phyloP scores from a whole-genome alignment of 2,113 vertebrate genomes.

The Hemiscyllium ocellatum region DNA sequence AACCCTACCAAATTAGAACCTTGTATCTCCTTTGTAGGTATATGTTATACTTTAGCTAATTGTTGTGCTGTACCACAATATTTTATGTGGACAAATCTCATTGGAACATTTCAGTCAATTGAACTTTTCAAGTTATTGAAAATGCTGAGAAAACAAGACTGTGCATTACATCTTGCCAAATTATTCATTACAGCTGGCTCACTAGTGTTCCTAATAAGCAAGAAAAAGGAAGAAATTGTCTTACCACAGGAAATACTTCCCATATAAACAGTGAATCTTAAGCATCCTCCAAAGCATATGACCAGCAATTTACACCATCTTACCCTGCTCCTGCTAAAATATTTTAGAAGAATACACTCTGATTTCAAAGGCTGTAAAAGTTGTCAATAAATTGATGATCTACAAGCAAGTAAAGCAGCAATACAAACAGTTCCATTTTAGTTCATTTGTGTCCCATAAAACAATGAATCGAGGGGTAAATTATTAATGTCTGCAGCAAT shows the following conservation, averaged over 20 bases:
- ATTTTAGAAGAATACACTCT: neutral
- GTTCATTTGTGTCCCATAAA: conserved; percentile 10
- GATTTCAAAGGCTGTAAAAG: neutral
- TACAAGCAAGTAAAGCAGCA: neutral
- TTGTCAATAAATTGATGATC: neutral
- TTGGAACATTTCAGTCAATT: neutral
- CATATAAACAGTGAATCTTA: neutral
- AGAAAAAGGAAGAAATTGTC: neutral
- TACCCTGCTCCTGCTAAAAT: neutral
- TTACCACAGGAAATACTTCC: neutral
- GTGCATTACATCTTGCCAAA: neutral
- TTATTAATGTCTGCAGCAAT: conserved; percentile 34
- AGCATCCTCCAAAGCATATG: neutral
- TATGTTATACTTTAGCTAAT: neutral
- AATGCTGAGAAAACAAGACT: neutral
- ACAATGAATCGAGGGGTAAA: conserved; percentile 8
- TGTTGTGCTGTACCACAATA: neutral
- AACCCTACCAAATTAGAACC: neutral
- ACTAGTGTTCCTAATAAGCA: neutral
- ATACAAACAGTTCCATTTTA: neutral
- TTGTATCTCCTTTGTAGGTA: neutral
- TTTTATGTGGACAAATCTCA: neutral
- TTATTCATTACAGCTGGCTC: neutral
- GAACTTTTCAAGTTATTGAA: neutral
- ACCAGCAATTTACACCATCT: neutral